Base-by-base conservation (phyloP, 2,797 vertebrate genomes). In the Premnoplex brunnescens region DNA sequence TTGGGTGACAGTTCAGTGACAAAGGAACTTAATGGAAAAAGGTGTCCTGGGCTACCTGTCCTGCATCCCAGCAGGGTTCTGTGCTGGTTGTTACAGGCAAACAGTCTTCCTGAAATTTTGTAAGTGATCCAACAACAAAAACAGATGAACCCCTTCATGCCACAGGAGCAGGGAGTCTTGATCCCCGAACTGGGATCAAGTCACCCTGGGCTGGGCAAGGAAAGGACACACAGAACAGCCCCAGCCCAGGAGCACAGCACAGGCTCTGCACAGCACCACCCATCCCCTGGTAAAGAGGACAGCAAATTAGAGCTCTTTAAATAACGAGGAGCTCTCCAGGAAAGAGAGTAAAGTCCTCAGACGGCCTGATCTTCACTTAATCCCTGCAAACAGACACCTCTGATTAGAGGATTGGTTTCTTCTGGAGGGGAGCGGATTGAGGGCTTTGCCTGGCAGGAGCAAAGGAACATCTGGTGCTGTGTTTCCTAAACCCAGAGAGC, bases 381-480 rank as follows among this genome's bases (percentile, higher is more conserved):
- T 86, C 93, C 88, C 85, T 94, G 80, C 91, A 95, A 95, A 94
- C 88, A 96, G 93, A 66, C 88, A 86, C 93, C 93, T 94, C 91
- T 84, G 91, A 90, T 93, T 84, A 79, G 54, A 68, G 69, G 88
- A 88, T 48, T 84, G 85, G 73, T 91, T 94, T 95, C 89, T 88
- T 90, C 82, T 51, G 55, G n/a, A 54, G 9, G 7, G 21, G 19
- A n/a, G 37, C 8, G 12, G 89, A 66, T 7, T 66, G 79, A 76
- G 75, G 66, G 43, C 68, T 94, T 91, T 91, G 91, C 71, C 46
- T 51, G 84, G 71, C 80, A 76, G 39, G n/a, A 92, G 18, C 0
- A 1, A 77, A 23, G 28, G 12, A 79, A 90, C 89, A 84, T 75
- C 91, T 95, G 89, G 14, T 75, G 82, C 85, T 20, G 48, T 48